These are phyloP conservation scores for Lasioglossum marginatum DNA, from an alignment of 2,888 invertebrate species.

Conservation along the genomic window DNA sequence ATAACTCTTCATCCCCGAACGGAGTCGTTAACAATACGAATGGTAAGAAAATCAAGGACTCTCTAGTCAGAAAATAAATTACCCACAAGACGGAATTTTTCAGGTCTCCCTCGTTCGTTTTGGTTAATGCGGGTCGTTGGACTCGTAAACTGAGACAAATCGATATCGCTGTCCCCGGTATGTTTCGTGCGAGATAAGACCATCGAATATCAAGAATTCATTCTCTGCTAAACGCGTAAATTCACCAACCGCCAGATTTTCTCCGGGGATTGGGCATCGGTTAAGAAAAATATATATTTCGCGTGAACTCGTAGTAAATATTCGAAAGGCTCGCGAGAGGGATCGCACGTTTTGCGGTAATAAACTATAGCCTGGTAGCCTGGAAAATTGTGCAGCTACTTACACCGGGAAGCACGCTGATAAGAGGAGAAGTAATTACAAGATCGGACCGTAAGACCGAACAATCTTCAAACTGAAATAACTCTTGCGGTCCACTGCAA, in stretches of 20 bases:
- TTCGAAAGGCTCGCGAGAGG: constrained; percentile 11
- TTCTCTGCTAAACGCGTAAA: not conserved
- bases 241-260: not conserved
- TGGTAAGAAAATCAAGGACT: constrained; percentile 30
- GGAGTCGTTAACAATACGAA: constrained; percentile 21
- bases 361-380: constrained; percentile 31
- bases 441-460: constrained; percentile 24
- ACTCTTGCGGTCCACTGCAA: not conserved
- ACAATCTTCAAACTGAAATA: constrained; percentile 25
- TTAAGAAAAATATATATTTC: constrained; percentile 22
- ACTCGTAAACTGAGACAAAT: constrained; percentile 41
- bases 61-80: constrained; percentile 40
- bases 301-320: constrained; percentile 15
- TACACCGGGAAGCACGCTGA: constrained; percentile 5
- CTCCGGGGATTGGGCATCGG: not conserved
- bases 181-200: constrained; percentile 13
- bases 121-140: constrained; percentile 31
- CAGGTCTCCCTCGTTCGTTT: constrained; percentile 5
- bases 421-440: constrained; percentile 51
- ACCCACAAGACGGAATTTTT: constrained; percentile 22
- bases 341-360: constrained; percentile 8
- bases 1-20: constrained; percentile 35
- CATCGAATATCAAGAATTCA: constrained; percentile 18
- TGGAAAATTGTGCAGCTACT: constrained; percentile 39
- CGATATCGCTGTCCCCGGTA: constrained; percentile 27